Base-by-base conservation (phyloP, 2,888 invertebrate genomes). In the Pardosa pseudoannulata region DNA sequence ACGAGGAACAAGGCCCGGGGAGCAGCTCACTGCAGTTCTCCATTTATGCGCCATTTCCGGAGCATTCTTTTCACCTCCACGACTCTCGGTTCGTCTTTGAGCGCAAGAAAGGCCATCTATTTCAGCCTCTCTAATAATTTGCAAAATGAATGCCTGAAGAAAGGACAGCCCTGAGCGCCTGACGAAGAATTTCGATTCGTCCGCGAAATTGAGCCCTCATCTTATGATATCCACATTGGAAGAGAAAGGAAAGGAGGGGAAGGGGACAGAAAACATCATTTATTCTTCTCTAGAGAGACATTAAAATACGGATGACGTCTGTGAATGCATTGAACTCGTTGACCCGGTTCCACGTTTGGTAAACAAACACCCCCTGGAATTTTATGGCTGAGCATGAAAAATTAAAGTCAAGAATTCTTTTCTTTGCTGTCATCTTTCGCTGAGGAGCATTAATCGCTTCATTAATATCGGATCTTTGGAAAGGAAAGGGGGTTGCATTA, bases 311-410 rank as follows among this genome's bases (percentile, higher is more conserved):
- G 56, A 56, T 23, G 56, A 56, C 23, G 56, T 19, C n/a, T 23
- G 56, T 56, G 23, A 16, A 56, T 23, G 56, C 56, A 19, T 23
- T 56, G 56, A 56, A 56, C 56, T 11, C 16, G 5, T 19, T 56
- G 56, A 56, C 56, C 56, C 56, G 1, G 23, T 23, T 56, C 28
- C 41, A 28, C 7, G 28, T 41, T 70, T 27, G 27, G 70, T 41
- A 70, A 70, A 70, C 70, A 70, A 70, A 70, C 70, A 70, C n/a
- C 23, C 28, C 36, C 32, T 73, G 73, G 73, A 80, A 80, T 36
- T 80, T 80, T 74, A 80, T 80, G 46, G 67, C 32, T 36, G 41
- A 68, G n/a, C 32, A 68, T 80, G 73, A 74, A 74, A 80, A 80
- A 80, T 80, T 80, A 73, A n/a, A 80, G 74, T 27, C 46, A 71